These are phyloP conservation scores for Strix uralensis DNA, from an alignment of 2,113 vertebrate species.

Conservation along the genomic window DNA sequence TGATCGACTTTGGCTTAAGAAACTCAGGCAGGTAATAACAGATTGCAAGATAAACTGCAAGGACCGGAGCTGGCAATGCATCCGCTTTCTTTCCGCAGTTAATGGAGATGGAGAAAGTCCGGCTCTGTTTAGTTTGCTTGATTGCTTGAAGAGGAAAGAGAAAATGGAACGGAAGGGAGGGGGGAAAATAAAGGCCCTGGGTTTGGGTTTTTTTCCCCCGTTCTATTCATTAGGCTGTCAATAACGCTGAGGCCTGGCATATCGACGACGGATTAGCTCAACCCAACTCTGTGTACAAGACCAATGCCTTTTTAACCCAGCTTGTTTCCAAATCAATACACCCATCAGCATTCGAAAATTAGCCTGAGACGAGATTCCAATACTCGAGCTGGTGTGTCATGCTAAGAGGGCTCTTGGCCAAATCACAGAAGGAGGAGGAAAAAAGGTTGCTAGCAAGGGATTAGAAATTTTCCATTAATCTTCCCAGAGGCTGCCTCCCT, in stretches of 20 bases:
- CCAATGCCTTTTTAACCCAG: slow-evolving; percentile 75
- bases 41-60: slow-evolving; percentile 69
- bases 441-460: slow-evolving; percentile 23
- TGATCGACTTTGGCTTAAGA: slow-evolving; percentile 49
- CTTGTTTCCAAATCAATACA: slow-evolving; percentile 80
- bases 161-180: slow-evolving; percentile 1
- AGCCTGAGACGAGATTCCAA: slow-evolving; percentile 77
- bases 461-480: slow-evolving; percentile 59
- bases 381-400: slow-evolving; percentile 63
- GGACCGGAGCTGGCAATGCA: neutral
- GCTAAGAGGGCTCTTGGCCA: slow-evolving; percentile 61
- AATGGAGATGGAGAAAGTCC: slow-evolving; percentile 42
- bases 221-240: slow-evolving; percentile 76
- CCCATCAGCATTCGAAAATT: slow-evolving; percentile 81
- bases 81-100: neutral
- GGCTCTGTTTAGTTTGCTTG: slow-evolving; percentile 53
- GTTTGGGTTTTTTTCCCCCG: neutral
- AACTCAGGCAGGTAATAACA: slow-evolving; percentile 62
- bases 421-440: slow-evolving; percentile 2
- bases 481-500: neutral
- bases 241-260: slow-evolving; percentile 66
- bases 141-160: slow-evolving; percentile 41
- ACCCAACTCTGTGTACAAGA: slow-evolving; percentile 70
- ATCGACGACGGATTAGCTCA: slow-evolving; percentile 76
- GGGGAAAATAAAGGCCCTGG: neutral